phyloP scores from a whole-genome alignment of 2,888 invertebrate species.

The Torymus aiolomorphi region DNA sequence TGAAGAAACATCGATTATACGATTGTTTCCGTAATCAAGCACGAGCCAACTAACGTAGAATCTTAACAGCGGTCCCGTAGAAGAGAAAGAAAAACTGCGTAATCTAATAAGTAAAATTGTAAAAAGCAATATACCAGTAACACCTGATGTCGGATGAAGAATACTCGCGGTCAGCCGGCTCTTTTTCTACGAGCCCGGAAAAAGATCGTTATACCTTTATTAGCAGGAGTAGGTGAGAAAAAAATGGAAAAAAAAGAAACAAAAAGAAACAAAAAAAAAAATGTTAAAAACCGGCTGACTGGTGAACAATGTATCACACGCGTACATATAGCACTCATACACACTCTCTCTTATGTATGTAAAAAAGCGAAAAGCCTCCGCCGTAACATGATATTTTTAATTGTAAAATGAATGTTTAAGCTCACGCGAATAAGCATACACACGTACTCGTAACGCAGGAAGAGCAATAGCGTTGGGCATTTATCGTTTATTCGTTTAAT shows the following conservation, averaged over 20 bases:
- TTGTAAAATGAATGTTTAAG: slow-evolving; percentile 12
- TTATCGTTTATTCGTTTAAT: slow-evolving; percentile 20
- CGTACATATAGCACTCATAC: not conserved
- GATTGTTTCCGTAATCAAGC: slow-evolving; percentile 1
- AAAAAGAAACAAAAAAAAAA: slow-evolving; percentile 37
- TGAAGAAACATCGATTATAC: not conserved
- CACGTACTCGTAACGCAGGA: slow-evolving; percentile 12
- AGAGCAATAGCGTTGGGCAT: slow-evolving; percentile 27
- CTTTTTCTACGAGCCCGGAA: not conserved
- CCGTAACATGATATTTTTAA: slow-evolving; percentile 42
- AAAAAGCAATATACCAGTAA: slow-evolving; percentile 69
- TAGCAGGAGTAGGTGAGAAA: not conserved
- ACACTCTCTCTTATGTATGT: slow-evolving; percentile 7
- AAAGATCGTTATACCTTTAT: too few species aligned
- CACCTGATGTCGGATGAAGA: slow-evolving; percentile 71
- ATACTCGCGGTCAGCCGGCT: slow-evolving; percentile 69
- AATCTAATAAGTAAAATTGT: slow-evolving; percentile 35
- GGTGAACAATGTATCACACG: slow-evolving; percentile 4
- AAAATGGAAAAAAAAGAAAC: slow-evolving; percentile 20
- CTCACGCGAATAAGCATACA: not conserved
- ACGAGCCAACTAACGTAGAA: slow-evolving; percentile 12
- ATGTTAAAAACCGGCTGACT: slow-evolving; percentile 38
- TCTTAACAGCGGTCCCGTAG: slow-evolving; percentile 2
- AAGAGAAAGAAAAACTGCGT: not conserved
- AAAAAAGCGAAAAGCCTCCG: slow-evolving; percentile 24